phyloP scores from a whole-genome alignment of 23 tunicate species.

The Botrylloides violaceus region DNA sequence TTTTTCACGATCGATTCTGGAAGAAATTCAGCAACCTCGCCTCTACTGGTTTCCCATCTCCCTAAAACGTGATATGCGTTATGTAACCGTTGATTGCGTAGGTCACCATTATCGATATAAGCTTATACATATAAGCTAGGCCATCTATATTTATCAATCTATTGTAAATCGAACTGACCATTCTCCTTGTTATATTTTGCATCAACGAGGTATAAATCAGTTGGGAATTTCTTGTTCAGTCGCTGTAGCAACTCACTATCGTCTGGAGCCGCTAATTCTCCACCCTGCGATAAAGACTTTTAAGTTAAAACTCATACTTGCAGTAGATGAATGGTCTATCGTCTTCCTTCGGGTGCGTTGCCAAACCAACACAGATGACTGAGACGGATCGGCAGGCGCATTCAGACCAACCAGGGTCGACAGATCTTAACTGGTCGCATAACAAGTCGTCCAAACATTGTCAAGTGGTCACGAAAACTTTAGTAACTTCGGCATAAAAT shows the following conservation, averaged over 20 bases:
- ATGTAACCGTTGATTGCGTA: too few species aligned
- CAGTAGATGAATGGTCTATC: too few species aligned
- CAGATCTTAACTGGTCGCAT: neutral
- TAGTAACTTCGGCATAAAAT: neutral
- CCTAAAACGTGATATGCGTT: too few species aligned
- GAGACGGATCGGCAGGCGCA: neutral
- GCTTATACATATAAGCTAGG: too few species aligned
- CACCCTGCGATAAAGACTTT: too few species aligned
- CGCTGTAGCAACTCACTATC: constrained; percentile 21
- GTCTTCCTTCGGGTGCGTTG: too few species aligned
- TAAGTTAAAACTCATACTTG: too few species aligned
- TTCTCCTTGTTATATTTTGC: constrained; percentile 25
- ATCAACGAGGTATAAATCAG: constrained; percentile 52
- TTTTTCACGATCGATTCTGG: neutral
- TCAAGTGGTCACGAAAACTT: neutral
- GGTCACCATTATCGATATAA: too few species aligned
- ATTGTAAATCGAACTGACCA: constrained; percentile 39
- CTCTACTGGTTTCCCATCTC: neutral
- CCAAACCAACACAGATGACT: too few species aligned
- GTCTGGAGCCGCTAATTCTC: constrained; percentile 32
- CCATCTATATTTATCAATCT: too few species aligned
- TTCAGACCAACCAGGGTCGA: neutral
- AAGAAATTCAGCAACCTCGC: neutral
- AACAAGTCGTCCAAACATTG: neutral
- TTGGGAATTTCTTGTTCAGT: constrained; percentile 27